Conservation (phyloP, 1,140 invertebrate species). For the Drosophila pallidifrons region DNA sequence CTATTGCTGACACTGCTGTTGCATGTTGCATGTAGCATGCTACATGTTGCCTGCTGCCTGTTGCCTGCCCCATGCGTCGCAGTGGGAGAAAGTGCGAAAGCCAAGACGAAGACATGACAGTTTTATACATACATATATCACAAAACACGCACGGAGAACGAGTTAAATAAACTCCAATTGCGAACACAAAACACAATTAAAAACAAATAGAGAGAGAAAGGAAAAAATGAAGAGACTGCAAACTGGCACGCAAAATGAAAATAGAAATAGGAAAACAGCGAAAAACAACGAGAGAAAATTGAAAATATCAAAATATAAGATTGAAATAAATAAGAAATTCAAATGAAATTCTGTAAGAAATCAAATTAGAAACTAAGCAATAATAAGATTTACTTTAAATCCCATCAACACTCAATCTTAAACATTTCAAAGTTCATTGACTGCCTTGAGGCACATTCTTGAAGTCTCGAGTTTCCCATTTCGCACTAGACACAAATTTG, state of each 20-base stretch:
- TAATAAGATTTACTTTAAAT: no score
- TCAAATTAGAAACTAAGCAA: no score
- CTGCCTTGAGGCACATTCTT: no score
- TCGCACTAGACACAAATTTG: background rate
- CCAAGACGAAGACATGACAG: conserved; percentile 40
- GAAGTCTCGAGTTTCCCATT: no score
- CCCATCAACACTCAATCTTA: no score
- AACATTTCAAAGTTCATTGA: no score
- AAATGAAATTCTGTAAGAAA: background rate
- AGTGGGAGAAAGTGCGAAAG: conserved; percentile 12
- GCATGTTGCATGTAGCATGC: conserved; percentile 7
- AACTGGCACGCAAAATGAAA: conserved; percentile 11
- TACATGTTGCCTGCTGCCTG: conserved; percentile 15
- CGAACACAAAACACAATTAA: conserved; percentile 44
- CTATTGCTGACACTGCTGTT: conserved; percentile 65
- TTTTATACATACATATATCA: conserved; percentile 27
- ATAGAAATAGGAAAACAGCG: background rate
- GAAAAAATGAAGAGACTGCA: background rate
- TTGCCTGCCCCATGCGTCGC: background rate
- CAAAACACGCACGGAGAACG: conserved; percentile 10
- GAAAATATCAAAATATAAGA: background rate
- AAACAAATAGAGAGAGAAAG: conserved; percentile 24
- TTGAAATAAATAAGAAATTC: background rate
- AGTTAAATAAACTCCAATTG: conserved; percentile 34
- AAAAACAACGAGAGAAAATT: background rate